Conservation (phyloP, 2,797 vertebrate species). For the Macropus fuliginosus region DNA sequence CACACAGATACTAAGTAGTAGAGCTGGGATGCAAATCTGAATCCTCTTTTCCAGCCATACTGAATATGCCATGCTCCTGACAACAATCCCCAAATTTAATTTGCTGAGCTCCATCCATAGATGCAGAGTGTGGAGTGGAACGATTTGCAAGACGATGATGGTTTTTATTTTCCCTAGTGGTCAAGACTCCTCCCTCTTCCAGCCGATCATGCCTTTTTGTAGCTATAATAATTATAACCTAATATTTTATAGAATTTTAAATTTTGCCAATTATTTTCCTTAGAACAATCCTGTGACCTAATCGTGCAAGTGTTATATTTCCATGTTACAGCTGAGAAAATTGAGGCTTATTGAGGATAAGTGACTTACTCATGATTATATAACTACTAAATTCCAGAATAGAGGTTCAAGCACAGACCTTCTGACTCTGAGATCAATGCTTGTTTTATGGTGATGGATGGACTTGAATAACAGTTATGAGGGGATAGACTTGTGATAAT, state of each 20-base stretch:
- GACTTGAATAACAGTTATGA: neutral
- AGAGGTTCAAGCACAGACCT: neutral
- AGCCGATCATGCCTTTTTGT: neutral
- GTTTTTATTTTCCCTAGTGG: neutral
- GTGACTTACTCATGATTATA: neutral
- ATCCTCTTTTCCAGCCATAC: neutral
- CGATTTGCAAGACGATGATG: neutral
- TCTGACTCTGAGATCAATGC: neutral
- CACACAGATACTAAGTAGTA: neutral
- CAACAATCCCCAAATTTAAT: neutral
- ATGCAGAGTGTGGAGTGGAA: neutral
- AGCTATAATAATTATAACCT: neutral
- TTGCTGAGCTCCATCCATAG: neutral
- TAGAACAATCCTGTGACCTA: neutral
- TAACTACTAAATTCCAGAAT: neutral
- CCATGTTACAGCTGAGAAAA: neutral
- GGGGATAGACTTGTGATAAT: neutral
- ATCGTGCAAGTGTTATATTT: neutral
- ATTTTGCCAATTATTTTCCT: neutral
- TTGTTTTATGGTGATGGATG: neutral
- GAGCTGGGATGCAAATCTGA: neutral
- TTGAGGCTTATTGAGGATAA: neutral
- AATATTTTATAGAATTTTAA: neutral
- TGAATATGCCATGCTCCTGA: neutral
- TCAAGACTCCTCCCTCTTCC: neutral